A percentile compares a stretch with the other conserved stretches of the same genome.
Evolutionary conservation across 1,140 invertebrate genomes (phyloP).

Genomic region (Bombus fervidus): DNA sequence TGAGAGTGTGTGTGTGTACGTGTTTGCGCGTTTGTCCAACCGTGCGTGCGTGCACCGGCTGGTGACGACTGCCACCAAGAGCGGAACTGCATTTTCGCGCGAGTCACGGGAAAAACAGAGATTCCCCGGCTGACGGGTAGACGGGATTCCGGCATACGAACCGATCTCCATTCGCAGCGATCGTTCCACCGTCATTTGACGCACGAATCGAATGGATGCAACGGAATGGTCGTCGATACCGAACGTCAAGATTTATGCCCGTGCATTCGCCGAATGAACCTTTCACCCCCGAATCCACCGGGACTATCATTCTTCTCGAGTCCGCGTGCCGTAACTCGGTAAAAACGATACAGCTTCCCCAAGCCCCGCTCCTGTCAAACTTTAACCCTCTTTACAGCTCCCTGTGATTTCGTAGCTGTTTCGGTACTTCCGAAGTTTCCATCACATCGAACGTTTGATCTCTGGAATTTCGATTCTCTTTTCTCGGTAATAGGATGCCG

Average conservation of each 20-base stretch:
- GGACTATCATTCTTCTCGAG: conserved; percentile 25
- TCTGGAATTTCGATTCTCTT: neutral
- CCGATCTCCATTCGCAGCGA: conserved; percentile 8
- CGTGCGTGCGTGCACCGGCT: conserved; percentile 18
- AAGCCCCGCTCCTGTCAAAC: neutral
- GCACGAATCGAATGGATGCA: conserved; percentile 4
- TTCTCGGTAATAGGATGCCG: too few relatives aligned
- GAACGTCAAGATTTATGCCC: conserved; percentile 28
- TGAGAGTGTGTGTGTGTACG: conserved; percentile 18
- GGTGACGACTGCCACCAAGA: conserved; percentile 5
- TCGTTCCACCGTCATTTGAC: conserved; percentile 13
- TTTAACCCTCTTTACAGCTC: conserved; percentile 11
- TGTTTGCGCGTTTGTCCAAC: conserved; percentile 18
- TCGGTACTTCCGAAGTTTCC: too few relatives aligned
- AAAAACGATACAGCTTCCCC: conserved; percentile 21
- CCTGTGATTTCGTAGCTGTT: neutral
- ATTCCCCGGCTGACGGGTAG: neutral
- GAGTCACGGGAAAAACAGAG: neutral
- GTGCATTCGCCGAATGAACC: conserved; percentile 31
- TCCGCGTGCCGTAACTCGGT: conserved; percentile 14
- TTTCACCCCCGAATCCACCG: conserved; percentile 23
- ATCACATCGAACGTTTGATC: neutral
- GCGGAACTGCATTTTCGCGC: neutral
- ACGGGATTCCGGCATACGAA: neutral
- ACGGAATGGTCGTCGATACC: conserved; percentile 10